Evolutionary conservation across 2,797 vertebrate species (phyloP).

Genomic region (Synaphobranchus kaupii): DNA sequence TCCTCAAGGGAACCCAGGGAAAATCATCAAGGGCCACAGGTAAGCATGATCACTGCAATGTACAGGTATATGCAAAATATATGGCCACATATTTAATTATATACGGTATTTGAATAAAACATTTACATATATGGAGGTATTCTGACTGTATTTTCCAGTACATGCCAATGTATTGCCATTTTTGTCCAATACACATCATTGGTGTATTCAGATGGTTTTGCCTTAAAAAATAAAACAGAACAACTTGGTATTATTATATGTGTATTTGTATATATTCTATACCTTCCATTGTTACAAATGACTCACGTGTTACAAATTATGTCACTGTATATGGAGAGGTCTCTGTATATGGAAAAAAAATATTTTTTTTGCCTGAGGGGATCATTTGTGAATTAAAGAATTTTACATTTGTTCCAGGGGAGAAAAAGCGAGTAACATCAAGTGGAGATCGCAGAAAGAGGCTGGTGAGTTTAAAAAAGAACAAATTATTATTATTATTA

Average conservation of each 20-base stretch:
- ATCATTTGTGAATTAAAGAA: neutral
- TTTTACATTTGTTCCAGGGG: slow-evolving; percentile 52
- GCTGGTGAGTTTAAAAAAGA: slow-evolving; percentile 67
- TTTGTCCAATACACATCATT: neutral
- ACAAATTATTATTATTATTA: neutral
- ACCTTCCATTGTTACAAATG: neutral
- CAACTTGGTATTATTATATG: too few species aligned
- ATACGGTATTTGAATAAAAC: neutral
- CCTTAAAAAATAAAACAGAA: neutral
- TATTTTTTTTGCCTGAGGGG: neutral
- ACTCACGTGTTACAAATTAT: neutral
- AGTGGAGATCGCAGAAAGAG: slow-evolving; percentile 54
- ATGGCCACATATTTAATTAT: neutral
- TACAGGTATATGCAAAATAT: neutral
- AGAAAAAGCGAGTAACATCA: slow-evolving; percentile 72
- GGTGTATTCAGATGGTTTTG: neutral
- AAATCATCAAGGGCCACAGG: slow-evolving; percentile 60
- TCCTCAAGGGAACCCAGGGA: slow-evolving; percentile 46
- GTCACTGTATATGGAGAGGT: neutral
- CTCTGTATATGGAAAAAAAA: neutral
- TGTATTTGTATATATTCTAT: neutral
- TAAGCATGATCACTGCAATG: slow-evolving; percentile 3
- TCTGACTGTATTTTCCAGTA: neutral
- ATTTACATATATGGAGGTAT: neutral
- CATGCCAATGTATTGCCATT: neutral